Percentiles rank a stretch among this genome's conserved stretches.
Evolutionary conservation across 2,888 invertebrate genomes (phyloP).

Genomic region (Leptopilina drosophilae): DNA sequence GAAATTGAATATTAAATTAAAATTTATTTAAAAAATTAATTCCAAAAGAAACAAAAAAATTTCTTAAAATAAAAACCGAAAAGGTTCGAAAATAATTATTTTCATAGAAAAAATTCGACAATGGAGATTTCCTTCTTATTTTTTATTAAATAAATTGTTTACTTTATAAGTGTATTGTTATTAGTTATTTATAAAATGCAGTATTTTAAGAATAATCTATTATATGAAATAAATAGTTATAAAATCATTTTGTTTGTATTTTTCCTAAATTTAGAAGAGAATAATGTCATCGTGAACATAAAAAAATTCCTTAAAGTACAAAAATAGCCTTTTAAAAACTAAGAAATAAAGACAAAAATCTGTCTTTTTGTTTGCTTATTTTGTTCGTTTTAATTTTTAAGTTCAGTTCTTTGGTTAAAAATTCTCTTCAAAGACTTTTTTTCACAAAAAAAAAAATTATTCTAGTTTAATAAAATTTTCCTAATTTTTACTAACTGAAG

Average conservation of each 20-base stretch:
- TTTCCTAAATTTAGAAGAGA: slow-evolving; percentile 20
- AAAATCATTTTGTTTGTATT: neutral
- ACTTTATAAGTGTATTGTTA: neutral
- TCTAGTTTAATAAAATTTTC: neutral
- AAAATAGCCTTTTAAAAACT: slow-evolving; percentile 28
- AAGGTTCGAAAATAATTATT: no score
- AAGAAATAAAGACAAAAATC: slow-evolving; percentile 8
- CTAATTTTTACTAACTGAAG: slow-evolving; percentile 23
- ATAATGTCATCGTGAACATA: neutral
- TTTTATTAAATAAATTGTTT: slow-evolving; percentile 11
- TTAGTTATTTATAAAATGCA: neutral
- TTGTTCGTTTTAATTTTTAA: slow-evolving; percentile 11
- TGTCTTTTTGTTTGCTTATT: neutral
- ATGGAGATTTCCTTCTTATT: neutral
- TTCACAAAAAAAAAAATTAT: neutral
- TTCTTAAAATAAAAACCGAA: no score
- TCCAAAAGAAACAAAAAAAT: no score
- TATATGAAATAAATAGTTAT: slow-evolving; percentile 2
- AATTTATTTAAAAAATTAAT: no score
- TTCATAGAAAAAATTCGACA: no score
- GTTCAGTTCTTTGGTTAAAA: slow-evolving; percentile 25
- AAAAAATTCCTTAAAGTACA: slow-evolving; percentile 7
- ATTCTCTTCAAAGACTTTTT: slow-evolving; percentile 10
- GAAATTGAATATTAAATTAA: no score
- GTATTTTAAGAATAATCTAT: slow-evolving; percentile 6